Evolutionary conservation across 2,797 vertebrate species (phyloP), one percentile per base, ranked within the genome.

Genomic region (Emydoidea blandingii): DNA sequence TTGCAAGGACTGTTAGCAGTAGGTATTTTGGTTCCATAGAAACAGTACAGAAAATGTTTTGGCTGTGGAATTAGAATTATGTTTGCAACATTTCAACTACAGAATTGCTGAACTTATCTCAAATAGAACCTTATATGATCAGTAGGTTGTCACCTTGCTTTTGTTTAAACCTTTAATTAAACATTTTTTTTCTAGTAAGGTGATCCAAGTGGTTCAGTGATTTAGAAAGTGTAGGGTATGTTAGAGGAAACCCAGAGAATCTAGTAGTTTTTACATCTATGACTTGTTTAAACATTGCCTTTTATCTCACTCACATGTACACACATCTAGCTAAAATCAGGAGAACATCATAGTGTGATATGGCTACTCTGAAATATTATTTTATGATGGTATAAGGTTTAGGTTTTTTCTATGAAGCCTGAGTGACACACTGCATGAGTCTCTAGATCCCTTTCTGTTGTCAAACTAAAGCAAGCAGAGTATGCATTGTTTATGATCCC

Each of bases 221-320:
- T 16, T 29, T n/a, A 79, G 89, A 88, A 94, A 79, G 19, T 41
- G 8, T 79, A 86, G 9, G 8, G 68, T 84, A 5, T 9, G 49
- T 4, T 37, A 59, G 14, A 83, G 92, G 4, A 87, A 92, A 90
- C 1, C 12, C 1, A 3, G 11, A 1, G 21, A 21, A 74, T 31
- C 8, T 23, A 41, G 18, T 12, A 21, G n/a, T 52, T 88, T 68
- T 68, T 88, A 37, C 72, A 56, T 88, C 72, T 85, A 10, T 41
- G 83, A 74, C 47, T 52, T 88, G 56, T 80, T 59, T 78, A 93
- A 91, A 93, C 19, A 79, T 31, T 72, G 65, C 47, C 34, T 90
- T 92, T 90, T 86, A 52, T 65, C 79, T 86, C 29, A 68, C 56
- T 86, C 29, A 44, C 31, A 74, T 86, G 44, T n/a, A 47, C 12